Evolutionary conservation across 2,797 vertebrate genomes (phyloP), one percentile per base, ranked within the genome.

Genomic region (Lepus oiostolus): DNA sequence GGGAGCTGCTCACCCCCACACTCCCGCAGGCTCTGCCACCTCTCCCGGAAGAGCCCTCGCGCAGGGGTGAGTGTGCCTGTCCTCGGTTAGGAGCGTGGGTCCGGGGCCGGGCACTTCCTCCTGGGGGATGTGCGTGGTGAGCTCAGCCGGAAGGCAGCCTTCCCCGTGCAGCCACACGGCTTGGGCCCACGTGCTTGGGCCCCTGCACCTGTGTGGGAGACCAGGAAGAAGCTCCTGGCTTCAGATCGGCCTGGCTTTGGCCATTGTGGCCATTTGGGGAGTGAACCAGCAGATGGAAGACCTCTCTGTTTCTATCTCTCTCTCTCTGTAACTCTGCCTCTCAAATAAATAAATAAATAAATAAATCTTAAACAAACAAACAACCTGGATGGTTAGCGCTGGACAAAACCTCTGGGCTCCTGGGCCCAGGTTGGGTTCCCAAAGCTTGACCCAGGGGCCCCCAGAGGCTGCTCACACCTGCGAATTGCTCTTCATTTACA

Each of bases 401-500:
- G 11, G 62, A 62, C 72, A n/a, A n/a, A 67, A 17, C 22, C 52
- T 93, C 77, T 32, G 35, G 35, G n/a, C 17, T 62, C 1, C 52
- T 54, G 17, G n/a, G 35, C 35, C 58, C 26, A 67, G 42, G 32
- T 83, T 28, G n/a, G 16, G 0, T 77, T 79, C 35, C 35, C 71
- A 65, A 86, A 38, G 74, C 16, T 76, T 88, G 63, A 19, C 5
- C 90, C 50, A 88, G 83, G 68, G 71, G 63, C 74, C 72, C 32
- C 54, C 42, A 35, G 75, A 2, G 26, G 12, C 42, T 32, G 85
- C 67, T n/a, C 68, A 7, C 68, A 24, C 74, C 92, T 94, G 79
- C 79, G 47, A 96, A 88, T 92, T 77, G 75, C 85, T 92, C 30
- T 52, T 82, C 85, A 74, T 93, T 97, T 90, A 93, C 38, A 86